Percentiles rank a stretch among this genome's conserved stretches.
Evolutionary conservation across 2,797 vertebrate genomes (phyloP).

Genomic region (Enteromius radiatus): DNA sequence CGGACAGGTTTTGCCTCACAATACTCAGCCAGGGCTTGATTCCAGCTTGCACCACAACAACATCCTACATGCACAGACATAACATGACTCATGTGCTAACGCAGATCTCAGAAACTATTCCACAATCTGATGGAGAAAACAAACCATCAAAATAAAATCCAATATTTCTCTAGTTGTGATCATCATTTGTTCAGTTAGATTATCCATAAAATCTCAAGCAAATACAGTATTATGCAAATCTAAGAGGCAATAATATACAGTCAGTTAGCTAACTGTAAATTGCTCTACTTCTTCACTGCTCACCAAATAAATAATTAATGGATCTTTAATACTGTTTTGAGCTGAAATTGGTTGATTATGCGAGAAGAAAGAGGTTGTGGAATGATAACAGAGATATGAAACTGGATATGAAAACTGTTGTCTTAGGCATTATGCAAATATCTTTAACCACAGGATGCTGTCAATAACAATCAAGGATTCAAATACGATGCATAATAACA

Average conservation of each 20-base stretch:
- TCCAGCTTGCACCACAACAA: conserved; percentile 39
- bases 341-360: neutral
- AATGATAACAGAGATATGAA: neutral
- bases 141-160: conserved; percentile 8
- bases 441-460: neutral
- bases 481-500: neutral
- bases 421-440: neutral
- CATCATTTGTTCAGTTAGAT: neutral
- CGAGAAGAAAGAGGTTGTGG: neutral
- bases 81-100: neutral
- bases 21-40: conserved; percentile 11
- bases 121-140: conserved; percentile 2
- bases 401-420: neutral
- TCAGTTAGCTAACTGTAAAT: neutral
- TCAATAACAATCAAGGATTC: neutral
- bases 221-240: neutral
- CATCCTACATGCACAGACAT: conserved; percentile 26
- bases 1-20: conserved; percentile 31
- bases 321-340: neutral
- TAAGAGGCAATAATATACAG: neutral
- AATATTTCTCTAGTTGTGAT: neutral
- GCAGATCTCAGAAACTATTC: conserved; percentile 1
- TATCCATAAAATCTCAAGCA: neutral
- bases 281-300: neutral
- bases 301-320: neutral